phyloP scores from a whole-genome alignment of 2,888 invertebrate species.

The Galerucella nymphaeae region DNA sequence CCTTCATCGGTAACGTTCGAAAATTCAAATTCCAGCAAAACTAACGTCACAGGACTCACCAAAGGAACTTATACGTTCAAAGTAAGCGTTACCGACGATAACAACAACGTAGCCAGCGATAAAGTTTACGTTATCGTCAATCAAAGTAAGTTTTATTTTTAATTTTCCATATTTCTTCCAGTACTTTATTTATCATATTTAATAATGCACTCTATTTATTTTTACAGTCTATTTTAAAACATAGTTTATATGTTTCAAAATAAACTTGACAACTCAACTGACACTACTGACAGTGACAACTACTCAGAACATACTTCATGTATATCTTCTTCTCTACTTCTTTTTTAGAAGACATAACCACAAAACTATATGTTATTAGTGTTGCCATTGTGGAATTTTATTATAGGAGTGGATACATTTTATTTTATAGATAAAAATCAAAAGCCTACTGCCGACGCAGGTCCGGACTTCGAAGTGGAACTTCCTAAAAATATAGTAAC shows the following conservation, averaged over 20 bases:
- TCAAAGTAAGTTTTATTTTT: slow-evolving; percentile 77
- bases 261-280: too few relatives aligned
- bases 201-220: too few relatives aligned
- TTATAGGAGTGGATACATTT: neutral
- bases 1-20: slow-evolving; percentile 71
- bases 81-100: slow-evolving; percentile 85
- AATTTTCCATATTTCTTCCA: too few relatives aligned
- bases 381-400: too few relatives aligned
- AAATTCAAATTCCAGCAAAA: slow-evolving; percentile 63
- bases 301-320: too few relatives aligned
- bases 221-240: too few relatives aligned
- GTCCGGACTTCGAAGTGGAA: slow-evolving; percentile 82
- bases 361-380: too few relatives aligned
- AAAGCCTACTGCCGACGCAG: slow-evolving; percentile 88
- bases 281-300: too few relatives aligned
- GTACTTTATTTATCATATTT: too few relatives aligned
- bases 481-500: slow-evolving; percentile 81
- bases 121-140: slow-evolving; percentile 81
- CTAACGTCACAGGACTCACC: slow-evolving; percentile 84
- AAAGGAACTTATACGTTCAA: slow-evolving; percentile 87
- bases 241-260: too few relatives aligned
- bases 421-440: slow-evolving; percentile 83
- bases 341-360: too few relatives aligned
- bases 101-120: slow-evolving; percentile 82
- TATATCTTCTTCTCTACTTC: too few relatives aligned